phyloP scores from a whole-genome alignment of 2,797 vertebrate genomes.

The Scleropages formosus region DNA sequence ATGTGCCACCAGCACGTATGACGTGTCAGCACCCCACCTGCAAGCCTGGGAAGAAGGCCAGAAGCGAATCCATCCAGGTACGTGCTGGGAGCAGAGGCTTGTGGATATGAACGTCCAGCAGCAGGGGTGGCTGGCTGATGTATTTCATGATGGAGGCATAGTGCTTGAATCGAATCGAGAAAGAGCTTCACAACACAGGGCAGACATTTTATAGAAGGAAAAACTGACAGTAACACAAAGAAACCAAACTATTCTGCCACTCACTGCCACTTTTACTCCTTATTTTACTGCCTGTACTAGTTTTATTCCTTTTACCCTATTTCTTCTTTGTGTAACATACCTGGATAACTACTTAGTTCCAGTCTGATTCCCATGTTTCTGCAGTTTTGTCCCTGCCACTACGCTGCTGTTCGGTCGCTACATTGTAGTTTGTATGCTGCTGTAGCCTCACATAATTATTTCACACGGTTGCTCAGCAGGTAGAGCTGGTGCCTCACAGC shows the following conservation, averaged over 20 bases:
- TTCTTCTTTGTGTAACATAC: too few species aligned
- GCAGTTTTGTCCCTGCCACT: too few species aligned
- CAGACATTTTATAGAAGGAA: background rate
- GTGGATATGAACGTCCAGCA: conserved; percentile 96
- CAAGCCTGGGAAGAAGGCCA: conserved; percentile 95
- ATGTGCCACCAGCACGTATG: background rate
- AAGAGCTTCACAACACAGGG: conserved; percentile 17
- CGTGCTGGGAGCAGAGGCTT: conserved; percentile 94
- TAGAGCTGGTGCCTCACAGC: too few species aligned
- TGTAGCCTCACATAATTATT: too few species aligned
- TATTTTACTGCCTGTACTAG: too few species aligned
- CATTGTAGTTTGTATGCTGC: too few species aligned
- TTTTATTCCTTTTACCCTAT: too few species aligned
- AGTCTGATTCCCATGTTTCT: too few species aligned
- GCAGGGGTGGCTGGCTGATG: conserved; percentile 94
- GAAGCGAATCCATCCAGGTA: conserved; percentile 97
- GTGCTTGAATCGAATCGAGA: conserved; percentile 68
- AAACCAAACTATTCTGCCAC: background rate
- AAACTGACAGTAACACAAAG: background rate
- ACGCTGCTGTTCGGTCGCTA: too few species aligned
- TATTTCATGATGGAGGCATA: conserved; percentile 99
- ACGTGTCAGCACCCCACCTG: conserved; percentile 71
- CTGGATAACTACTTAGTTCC: too few species aligned
- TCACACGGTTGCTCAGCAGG: too few species aligned
- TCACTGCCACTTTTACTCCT: too few species aligned